Evolutionary conservation across 2,113 vertebrate species (phyloP).

Genomic region (Actenoides hombroni): DNA sequence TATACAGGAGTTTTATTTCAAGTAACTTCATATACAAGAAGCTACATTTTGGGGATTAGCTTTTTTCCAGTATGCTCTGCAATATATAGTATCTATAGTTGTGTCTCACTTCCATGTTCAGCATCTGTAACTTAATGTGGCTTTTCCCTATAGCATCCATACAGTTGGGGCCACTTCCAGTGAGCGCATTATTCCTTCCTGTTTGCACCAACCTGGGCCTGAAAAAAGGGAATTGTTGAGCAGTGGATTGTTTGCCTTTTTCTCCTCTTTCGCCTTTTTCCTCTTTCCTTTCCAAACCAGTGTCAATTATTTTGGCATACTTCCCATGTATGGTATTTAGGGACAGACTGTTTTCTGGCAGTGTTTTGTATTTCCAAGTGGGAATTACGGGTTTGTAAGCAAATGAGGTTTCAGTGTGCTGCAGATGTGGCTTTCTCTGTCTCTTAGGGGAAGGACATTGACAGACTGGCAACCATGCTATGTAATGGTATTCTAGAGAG

Average conservation of each 20-base stretch:
- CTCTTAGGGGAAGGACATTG: slow-evolving; percentile 65
- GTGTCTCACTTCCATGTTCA: background rate
- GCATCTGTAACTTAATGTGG: background rate
- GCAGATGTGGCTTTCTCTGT: slow-evolving; percentile 74
- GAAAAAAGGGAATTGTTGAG: background rate
- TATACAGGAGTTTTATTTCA: background rate
- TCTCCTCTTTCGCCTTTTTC: background rate
- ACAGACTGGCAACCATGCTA: slow-evolving; percentile 69
- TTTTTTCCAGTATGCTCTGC: background rate
- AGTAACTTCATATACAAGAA: background rate
- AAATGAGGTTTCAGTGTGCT: slow-evolving; percentile 74
- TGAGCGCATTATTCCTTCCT: background rate
- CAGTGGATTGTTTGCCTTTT: background rate
- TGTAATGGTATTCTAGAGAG: slow-evolving; percentile 73
- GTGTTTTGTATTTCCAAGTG: slow-evolving; percentile 66
- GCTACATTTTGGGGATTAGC: background rate
- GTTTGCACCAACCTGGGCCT: background rate
- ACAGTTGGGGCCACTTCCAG: background rate
- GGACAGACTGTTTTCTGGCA: slow-evolving; percentile 70
- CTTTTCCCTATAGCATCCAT: background rate
- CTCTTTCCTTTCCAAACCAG: slow-evolving; percentile 35
- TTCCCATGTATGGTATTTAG: slow-evolving; percentile 65
- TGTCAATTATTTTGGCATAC: slow-evolving; percentile 66
- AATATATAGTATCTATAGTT: background rate
- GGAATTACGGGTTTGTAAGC: slow-evolving; percentile 71